Base-by-base conservation (phyloP, 2,797 vertebrate species). In the Petrocephalus sullivani region DNA sequence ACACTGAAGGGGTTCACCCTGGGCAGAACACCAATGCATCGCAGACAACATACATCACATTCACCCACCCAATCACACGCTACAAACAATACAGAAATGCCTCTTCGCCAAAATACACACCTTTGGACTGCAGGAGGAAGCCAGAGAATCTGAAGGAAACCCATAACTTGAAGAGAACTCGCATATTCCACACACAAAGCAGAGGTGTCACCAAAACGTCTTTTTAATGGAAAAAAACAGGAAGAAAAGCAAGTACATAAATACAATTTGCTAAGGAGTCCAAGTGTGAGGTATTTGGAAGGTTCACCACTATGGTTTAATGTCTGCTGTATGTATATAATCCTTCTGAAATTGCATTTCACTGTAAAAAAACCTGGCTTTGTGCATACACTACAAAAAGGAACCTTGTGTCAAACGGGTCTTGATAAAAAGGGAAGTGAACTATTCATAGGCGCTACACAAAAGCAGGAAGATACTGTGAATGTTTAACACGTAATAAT, bases 381-480 rank as follows among this genome's bases (percentile, higher is more conserved):
- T 28, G 81, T 84, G 81, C 51, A 84, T 23, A 84, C 81, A 14
- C 75, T 81, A 81, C 75, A 81, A 84, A 23, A 84, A 84, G 46
- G 49, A 84, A 53, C 81, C n/a, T 54, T 21, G 46, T 84, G 21
- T 84, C 46, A 53, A 84, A 84, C 28, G 51, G 46, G 46, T 28
- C n/a, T 28, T 49, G n/a, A 84, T 51, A 54, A 84, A 54, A 84
- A 84, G 46, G 81, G 81, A 84, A 84, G 51, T 49, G n/a, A 84
- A 21, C 81, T 84, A 84, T 54, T 54, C 51, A 78, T 49, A 49
- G 41, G 37, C 46, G 19, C 41, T 81, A 81, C 37, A 81, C 75
- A 19, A 49, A 81, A 49, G 37, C 19, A 37, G 41, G 75, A 81
- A 81, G 75, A 81, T 37, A 9, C 75, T 49, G 75, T 81, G 75